Conservation (phyloP, 64 coral and sea anemone genomes). For the Anthopleura sola region DNA sequence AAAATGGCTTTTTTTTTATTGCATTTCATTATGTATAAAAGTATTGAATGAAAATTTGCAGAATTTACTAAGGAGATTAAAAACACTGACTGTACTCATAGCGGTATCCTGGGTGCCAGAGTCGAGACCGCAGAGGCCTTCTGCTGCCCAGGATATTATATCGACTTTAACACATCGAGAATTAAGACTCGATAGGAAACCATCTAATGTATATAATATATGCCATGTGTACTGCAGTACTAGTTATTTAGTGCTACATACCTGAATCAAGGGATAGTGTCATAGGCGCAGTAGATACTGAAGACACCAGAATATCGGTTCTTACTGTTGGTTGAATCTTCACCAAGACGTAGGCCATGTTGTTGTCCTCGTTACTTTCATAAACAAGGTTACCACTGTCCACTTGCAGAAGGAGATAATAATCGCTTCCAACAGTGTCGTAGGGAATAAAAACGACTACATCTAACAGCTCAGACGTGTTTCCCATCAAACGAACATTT, state of each 20-base stretch:
- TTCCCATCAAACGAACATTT: conserved; percentile 15
- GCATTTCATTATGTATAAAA: neutral
- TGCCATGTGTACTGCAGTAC: no score
- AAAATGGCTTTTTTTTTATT: neutral
- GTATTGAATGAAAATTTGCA: neutral
- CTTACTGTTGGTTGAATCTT: conserved; percentile 47
- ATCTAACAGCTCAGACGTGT: conserved; percentile 28
- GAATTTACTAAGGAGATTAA: no score
- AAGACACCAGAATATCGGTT: conserved; percentile 63
- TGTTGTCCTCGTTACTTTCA: conserved; percentile 71
- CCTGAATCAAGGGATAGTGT: neutral
- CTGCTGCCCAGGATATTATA: no score
- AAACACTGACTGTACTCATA: no score
- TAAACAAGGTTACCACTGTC: conserved; percentile 60
- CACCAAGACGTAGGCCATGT: conserved; percentile 40
- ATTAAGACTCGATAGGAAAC: no score
- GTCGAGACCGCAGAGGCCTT: no score
- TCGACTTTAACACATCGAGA: no score
- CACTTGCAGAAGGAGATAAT: conserved; percentile 64
- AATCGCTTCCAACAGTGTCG: conserved; percentile 58
- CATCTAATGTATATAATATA: no score
- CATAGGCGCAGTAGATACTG: conserved; percentile 26
- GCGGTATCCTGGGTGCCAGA: no score
- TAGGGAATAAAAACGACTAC: conserved; percentile 58
- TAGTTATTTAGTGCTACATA: neutral